Base-by-base conservation (phyloP, 2,888 invertebrate genomes). In the Cantharis flavilabris region DNA sequence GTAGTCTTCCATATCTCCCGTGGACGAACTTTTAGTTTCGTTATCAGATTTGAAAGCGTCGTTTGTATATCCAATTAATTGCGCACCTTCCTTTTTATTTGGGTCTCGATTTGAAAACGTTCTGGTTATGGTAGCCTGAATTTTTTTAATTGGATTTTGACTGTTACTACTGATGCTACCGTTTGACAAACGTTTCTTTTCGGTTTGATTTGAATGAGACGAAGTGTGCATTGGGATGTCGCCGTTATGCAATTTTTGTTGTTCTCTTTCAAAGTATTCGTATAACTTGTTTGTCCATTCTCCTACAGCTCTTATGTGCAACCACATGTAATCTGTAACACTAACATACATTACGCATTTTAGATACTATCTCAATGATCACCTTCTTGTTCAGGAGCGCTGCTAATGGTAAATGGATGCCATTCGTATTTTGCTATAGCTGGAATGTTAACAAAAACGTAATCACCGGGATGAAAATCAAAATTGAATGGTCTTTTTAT, bases 381-480 rank as follows among this genome's bases (percentile, higher is more conserved):
- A 94, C 96, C 95, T 90, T 95, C 94, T 86, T 97, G 95, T 87
- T 98, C 98, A 0, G 98, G 98, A 9, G 98, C 97, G 84, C 97
- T 97, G 89, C 97, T 98, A 81, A 98, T 95, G 1, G 98, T 98
- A 85, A 98, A 98, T 0, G 98, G 98, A 91, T 98, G 98, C 98
- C 98, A 98, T 88, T 98, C 98, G 84, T 96, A 96, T 76, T 93
- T 93, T 0, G 98, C 97, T 78, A 98, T 97, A 7, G 93, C 93
- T 0, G 98, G 98, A 72, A 98, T 94, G 85, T 97, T 96, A 0
- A 98, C 94, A 85, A 97, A 98, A 62, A 97, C 93, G 86, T 98
- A 98, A 89, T 98, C 98, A 0, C 98, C 98, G 0, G 98, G 96
- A 85, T 94, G 94, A 88, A 95, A 98, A 85, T 94, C 93, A 86